A percentile compares a stretch with the other conserved stretches of the same genome.
These are phyloP conservation scores for Pachyseris speciosa DNA, from an alignment of 64 coral and sea anemone species.

Conservation along the genomic window DNA sequence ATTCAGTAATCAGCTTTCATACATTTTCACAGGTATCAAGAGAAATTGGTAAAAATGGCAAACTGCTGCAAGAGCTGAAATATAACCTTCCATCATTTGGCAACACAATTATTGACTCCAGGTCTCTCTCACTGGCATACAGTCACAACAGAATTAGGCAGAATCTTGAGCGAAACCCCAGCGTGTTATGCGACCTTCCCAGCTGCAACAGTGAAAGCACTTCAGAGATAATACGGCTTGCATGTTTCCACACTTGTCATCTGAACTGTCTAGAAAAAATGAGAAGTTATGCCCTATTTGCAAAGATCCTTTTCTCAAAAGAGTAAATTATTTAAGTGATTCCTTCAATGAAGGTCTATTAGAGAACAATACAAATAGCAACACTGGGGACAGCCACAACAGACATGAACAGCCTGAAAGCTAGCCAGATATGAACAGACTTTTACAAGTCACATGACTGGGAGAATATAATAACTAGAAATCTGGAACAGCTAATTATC, in stretches of 20 bases:
- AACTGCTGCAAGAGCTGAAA: not conserved
- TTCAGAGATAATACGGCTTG: not conserved
- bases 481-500: not conserved
- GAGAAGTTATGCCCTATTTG: not conserved
- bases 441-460: not conserved
- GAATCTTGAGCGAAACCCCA: not conserved
- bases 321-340: not conserved
- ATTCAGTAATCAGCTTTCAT: too few relatives aligned
- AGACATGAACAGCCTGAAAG: not conserved
- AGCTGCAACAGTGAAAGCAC: not conserved
- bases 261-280: not conserved
- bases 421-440: not conserved
- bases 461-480: not conserved
- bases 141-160: not conserved
- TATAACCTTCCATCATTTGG: not conserved
- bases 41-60: not conserved
- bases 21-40: not conserved
- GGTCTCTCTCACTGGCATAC: not conserved
- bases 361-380: not conserved
- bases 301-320: not conserved
- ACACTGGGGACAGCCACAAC: not conserved
- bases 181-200: not conserved
- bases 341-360: not conserved
- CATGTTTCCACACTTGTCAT: not conserved
- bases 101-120: not conserved